Conservation (phyloP, 2,113 vertebrate species). For the Asarcornis scutulata region DNA sequence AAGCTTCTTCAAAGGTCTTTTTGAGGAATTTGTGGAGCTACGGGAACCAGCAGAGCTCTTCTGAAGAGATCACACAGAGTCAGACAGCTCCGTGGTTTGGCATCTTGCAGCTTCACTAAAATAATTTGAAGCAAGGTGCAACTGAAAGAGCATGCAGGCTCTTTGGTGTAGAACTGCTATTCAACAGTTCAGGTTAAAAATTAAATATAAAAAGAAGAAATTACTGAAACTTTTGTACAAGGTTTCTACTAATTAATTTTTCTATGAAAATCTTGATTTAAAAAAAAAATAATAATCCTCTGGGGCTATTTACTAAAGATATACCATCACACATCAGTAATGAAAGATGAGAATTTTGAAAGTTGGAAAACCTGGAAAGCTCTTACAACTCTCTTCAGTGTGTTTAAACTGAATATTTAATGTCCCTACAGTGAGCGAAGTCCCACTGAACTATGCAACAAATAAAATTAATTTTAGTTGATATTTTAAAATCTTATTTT, state of each 20-base stretch:
- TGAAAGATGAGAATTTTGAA: not conserved
- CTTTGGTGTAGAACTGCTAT: not conserved
- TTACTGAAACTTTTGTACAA: not conserved
- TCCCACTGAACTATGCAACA: not conserved
- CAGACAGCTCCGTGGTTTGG: not conserved
- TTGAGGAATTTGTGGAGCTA: not conserved
- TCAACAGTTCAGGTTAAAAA: not conserved
- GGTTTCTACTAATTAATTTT: not conserved
- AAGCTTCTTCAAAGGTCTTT: not conserved
- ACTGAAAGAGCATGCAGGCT: not conserved
- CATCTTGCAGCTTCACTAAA: not conserved
- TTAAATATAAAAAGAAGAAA: not conserved
- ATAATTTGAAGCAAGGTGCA: not conserved
- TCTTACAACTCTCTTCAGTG: not conserved
- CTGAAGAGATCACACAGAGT: not conserved
- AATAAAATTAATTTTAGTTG: not conserved
- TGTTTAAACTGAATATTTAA: not conserved
- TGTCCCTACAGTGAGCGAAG: not conserved
- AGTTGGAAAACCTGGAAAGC: not conserved
- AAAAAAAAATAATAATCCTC: not conserved
- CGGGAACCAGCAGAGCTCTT: rapidly evolving
- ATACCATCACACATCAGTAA: not conserved
- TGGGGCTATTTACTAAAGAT: not conserved
- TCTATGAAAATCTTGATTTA: not conserved
- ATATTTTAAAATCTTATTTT: not conserved